Percentiles rank a stretch among this genome's conserved stretches.
phyloP scores from a whole-genome alignment of 2,888 invertebrate species.

The Corythucha ciliata region DNA sequence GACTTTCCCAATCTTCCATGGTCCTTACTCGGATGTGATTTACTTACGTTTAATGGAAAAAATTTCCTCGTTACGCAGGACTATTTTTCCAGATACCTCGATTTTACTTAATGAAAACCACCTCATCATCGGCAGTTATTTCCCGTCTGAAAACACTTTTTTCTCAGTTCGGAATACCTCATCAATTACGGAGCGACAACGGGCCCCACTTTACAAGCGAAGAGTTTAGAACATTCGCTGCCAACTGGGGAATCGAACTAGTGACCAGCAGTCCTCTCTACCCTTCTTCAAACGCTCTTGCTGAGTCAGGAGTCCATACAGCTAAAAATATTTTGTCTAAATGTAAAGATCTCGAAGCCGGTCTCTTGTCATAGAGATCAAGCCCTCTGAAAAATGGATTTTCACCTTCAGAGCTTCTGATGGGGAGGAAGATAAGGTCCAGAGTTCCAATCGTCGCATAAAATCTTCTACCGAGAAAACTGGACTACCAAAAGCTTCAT shows the following conservation, averaged over 20 bases:
- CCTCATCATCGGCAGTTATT: neutral
- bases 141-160: neutral
- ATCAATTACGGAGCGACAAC: constrained; percentile 16
- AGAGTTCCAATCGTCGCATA: neutral
- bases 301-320: constrained; percentile 19
- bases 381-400: constrained; percentile 1
- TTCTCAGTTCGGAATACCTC: constrained; percentile 12
- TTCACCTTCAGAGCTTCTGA: neutral
- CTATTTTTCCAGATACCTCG: too few species aligned
- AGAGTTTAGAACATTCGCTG: constrained; percentile 5
- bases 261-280: constrained; percentile 21
- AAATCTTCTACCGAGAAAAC: neutral
- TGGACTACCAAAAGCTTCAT: neutral
- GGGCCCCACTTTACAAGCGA: constrained; percentile 3
- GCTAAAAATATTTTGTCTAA: constrained; percentile 11
- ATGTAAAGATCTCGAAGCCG: neutral
- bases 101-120: too few species aligned
- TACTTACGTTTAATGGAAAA: neutral
- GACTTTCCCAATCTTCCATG: constrained; percentile 9
- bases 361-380: neutral
- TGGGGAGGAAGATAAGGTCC: constrained; percentile 8
- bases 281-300: constrained; percentile 18
- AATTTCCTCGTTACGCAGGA: neutral
- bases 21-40: constrained; percentile 11
- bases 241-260: constrained; percentile 2